A percentile compares a stretch with the other conserved stretches of the same genome.
These are phyloP conservation scores for Tympanuchus pallidicinctus DNA, from an alignment of 2,113 vertebrate genomes.

Conservation along the genomic window DNA sequence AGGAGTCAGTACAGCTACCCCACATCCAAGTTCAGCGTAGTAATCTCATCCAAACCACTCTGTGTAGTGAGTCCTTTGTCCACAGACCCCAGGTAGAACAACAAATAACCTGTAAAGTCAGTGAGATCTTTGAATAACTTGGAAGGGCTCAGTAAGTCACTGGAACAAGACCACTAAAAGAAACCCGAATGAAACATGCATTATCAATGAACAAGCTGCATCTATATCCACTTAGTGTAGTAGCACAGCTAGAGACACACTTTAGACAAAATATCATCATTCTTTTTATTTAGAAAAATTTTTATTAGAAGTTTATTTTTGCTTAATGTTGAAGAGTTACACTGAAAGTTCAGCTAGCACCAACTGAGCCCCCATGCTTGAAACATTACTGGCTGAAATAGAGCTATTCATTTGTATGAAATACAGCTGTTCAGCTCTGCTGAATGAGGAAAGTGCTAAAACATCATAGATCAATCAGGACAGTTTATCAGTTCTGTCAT, in stretches of 20 bases:
- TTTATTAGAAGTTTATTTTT: neutral
- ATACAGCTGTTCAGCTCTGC: neutral
- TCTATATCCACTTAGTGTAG: neutral
- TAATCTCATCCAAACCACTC: conserved; percentile 34
- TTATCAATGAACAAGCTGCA: neutral
- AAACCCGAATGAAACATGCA: neutral
- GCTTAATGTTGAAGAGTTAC: neutral
- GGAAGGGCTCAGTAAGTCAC: neutral
- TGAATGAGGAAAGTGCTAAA: neutral
- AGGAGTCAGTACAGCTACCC: neutral
- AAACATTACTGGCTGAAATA: neutral
- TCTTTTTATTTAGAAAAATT: neutral
- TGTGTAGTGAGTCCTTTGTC: conserved; percentile 26
- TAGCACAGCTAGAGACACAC: neutral
- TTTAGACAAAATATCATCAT: neutral
- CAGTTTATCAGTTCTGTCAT: neutral
- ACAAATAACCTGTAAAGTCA: conserved; percentile 58
- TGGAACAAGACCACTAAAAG: neutral
- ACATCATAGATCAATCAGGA: neutral
- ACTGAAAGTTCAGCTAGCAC: neutral
- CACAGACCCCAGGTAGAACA: conserved; percentile 49
- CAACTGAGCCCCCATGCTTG: neutral
- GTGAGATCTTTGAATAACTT: conserved; percentile 43
- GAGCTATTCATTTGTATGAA: neutral
- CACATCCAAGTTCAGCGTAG: neutral